Evolutionary conservation across 92 coral and sea anemone species (phyloP), one percentile per base, ranked within the genome.

Genomic region (Zoanthus gigantus): DNA sequence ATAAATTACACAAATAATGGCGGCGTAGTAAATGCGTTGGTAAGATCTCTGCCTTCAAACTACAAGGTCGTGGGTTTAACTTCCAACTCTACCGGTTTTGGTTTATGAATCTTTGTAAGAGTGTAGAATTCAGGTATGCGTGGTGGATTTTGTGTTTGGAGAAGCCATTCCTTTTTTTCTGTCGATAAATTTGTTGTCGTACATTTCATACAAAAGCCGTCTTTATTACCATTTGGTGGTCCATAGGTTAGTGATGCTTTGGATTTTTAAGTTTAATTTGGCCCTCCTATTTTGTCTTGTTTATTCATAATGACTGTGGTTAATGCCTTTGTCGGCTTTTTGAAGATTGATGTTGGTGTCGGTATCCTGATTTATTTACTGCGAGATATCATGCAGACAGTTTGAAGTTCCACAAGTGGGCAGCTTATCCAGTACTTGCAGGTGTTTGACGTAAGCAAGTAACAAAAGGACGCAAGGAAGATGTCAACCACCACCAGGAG

Each of bases 51-150:
- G 23, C 23, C 23, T 23, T 23, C 17, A 89, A 89, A 8, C 93
- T 77, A 23, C 66, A 76, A 72, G 79, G 47, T 0, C 90, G 82
- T n/a, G 90, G 79, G 15, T 79, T 84, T 0, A 84, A 78, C 1
- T 77, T 92, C 44, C 92, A 73, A 5, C 92, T 23, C 90, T 11
- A 92, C 90, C 1, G 88, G 87, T 34, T 72, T 77, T 66, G 83
- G 79, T 84, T 92, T 92, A 86, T 87, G 91, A 65, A 92, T 89
- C 78, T 89, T 88, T 61, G 92, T 92, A 44, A 91, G 87, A 31
- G 94, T 89, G 74, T 92, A 92, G 17, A 88, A 92, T 50, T 88
- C 92, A 17, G 90, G 85, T 71, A 92, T 37, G 68, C 92, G 88
- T 72, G 89, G 87, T 28, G 92, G 91, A n/a, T 86, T 76, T 63